Percentiles rank a stretch among this genome's conserved stretches.
These are phyloP conservation scores for Ichneumon xanthorius DNA, from an alignment of 2,888 invertebrate genomes.

Conservation along the genomic window DNA sequence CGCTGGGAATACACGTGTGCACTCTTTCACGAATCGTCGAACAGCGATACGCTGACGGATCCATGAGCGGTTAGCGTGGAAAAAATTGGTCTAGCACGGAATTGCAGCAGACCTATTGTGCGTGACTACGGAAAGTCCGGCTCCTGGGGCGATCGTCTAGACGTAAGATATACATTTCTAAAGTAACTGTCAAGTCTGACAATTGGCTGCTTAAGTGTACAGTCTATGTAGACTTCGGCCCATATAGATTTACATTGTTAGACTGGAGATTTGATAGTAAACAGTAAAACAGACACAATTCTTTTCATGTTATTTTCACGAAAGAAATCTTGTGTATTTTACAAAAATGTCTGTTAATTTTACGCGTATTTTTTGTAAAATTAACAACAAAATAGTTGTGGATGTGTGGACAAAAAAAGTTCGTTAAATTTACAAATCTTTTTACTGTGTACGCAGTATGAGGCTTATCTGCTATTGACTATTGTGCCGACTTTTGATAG, in stretches of 20 bases:
- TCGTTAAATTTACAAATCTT: no score
- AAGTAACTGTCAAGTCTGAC: background rate
- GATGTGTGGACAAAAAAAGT: no score
- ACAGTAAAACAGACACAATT: no score
- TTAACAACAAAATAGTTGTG: no score
- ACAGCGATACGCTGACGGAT: constrained; percentile 55
- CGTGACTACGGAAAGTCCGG: background rate
- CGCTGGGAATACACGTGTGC: background rate
- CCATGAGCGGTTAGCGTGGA: background rate
- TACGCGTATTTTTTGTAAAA: no score
- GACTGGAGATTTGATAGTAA: no score
- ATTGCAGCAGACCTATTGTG: background rate
- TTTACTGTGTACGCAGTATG: background rate
- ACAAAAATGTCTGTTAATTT: no score
- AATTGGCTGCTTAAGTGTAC: background rate
- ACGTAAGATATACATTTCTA: background rate
- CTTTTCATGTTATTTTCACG: no score
- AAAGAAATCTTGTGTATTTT: no score
- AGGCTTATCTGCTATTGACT: background rate
- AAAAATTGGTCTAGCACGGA: background rate
- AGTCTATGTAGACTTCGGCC: no score
- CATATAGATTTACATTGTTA: no score
- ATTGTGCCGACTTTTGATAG: background rate
- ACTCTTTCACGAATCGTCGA: constrained; percentile 22
- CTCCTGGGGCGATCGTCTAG: background rate